These are phyloP conservation scores for Ephestia elutella DNA, from an alignment of 1,140 invertebrate genomes.

Conservation along the genomic window DNA sequence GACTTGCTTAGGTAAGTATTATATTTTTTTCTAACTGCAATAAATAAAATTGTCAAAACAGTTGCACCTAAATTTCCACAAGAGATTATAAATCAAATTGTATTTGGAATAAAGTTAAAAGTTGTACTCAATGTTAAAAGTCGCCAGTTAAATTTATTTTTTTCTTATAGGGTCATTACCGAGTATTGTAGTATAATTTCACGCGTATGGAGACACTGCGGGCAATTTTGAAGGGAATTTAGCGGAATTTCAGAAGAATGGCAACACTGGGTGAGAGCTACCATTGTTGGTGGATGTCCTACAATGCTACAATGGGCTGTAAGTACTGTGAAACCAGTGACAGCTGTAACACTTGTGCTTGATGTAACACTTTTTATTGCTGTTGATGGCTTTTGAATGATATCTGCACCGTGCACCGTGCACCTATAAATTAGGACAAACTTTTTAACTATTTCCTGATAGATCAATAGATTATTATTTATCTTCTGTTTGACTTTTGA, in stretches of 20 bases:
- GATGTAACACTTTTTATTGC: neutral
- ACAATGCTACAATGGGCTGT: neutral
- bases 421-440: too few species aligned
- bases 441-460: too few species aligned
- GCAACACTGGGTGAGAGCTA: slow-evolving; percentile 37
- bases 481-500: too few species aligned
- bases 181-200: slow-evolving; percentile 64
- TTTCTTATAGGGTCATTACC: slow-evolving; percentile 61
- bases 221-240: slow-evolving; percentile 51
- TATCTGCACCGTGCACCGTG: too few species aligned
- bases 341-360: neutral
- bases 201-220: slow-evolving; percentile 66
- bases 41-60: neutral
- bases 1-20: neutral
- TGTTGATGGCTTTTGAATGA: too few species aligned
- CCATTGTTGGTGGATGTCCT: slow-evolving; percentile 29
- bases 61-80: neutral
- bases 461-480: too few species aligned
- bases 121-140: neutral
- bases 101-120: neutral
- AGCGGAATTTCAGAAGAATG: slow-evolving; percentile 51
- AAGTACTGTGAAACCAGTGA: slow-evolving; percentile 10
- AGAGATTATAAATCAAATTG: neutral
- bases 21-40: neutral
- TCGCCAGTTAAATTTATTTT: slow-evolving; percentile 29